Conservation (phyloP, 2,888 invertebrate species). For the Aromia moschata region DNA sequence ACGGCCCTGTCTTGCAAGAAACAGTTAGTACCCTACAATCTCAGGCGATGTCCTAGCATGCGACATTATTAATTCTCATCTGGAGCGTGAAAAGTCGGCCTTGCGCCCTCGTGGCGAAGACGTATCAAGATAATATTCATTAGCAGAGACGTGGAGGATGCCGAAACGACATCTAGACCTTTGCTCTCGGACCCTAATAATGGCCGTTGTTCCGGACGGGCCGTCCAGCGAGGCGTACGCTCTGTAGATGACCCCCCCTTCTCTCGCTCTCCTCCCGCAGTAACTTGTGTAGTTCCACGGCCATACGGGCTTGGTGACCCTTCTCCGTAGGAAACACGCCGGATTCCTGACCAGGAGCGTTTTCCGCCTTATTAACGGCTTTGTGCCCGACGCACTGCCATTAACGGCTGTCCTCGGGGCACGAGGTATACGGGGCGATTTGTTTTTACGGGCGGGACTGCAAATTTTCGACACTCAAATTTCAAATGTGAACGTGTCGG, state of each 20-base stretch:
- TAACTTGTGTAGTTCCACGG: neutral
- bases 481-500: too few species aligned
- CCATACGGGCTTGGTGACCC: neutral
- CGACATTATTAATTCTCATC: conserved; percentile 14
- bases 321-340: neutral
- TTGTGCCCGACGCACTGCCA: neutral
- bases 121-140: conserved; percentile 60
- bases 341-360: neutral
- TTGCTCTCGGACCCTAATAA: conserved; percentile 22
- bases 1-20: too few species aligned
- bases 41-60: too few species aligned
- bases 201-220: neutral
- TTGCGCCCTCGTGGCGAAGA: conserved; percentile 53
- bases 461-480: too few species aligned
- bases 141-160: conserved; percentile 45
- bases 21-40: too few species aligned
- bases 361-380: neutral
- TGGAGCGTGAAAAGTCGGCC: conserved; percentile 40
- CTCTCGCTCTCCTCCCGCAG: too few species aligned
- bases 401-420: too few species aligned
- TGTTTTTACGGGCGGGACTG: too few species aligned
- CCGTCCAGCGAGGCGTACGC: neutral
- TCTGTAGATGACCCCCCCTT: neutral
- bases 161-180: conserved; percentile 28
- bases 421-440: too few species aligned